Base-by-base conservation (phyloP, 2,113 vertebrate genomes). In the Bufo bufo region DNA sequence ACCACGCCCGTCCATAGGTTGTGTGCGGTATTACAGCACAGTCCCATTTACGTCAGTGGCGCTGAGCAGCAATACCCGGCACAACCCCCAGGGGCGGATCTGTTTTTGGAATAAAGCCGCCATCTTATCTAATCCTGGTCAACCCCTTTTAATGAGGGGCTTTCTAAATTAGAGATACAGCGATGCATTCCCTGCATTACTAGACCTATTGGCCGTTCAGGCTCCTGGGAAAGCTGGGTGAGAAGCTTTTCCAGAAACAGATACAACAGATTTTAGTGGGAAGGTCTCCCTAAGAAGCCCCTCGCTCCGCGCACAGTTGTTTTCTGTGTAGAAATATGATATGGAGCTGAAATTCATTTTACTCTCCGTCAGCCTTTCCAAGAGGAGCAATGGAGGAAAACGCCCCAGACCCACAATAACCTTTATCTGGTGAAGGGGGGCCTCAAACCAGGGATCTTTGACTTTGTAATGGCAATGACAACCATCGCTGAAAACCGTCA, bases 301-400 rank as follows among this genome's bases (percentile, higher is more conserved):
- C 0, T 45, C 0, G 33, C 33, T 82, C 19, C 4, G 2, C 12
- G 10, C 78, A 10, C 49, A 59, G 54, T 69, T 69, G 11, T 54
- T 84, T 84, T 66, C 82, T 83, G 81, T 20, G 63, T 65, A 84
- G 82, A 71, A 84, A 84, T 84, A 12, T 33, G 82, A 84, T 66
- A 63, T 83, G 6, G 45, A 11, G 17, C 82, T 84, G 82, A 84
- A 54, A 84, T 71, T 69, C 45, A 84, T 71, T 84, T 84, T 0
- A 84, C 82, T 69, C 49, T 11, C 54, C 52, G 45, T n/a, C 59
- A 82, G 19, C 65, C 63, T 66, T 83, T 65, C 81, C 54, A 61
- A 50, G 81, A 14, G 61, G 17, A 81, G 56, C 6, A 47, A 49
- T 49, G 33, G 49, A 20, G 56, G 81, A 50, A n/a, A 66, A 83